Percentiles rank a stretch among this genome's conserved stretches.
phyloP scores from a whole-genome alignment of 1,140 invertebrate species.

The Ceratitis capitata region DNA sequence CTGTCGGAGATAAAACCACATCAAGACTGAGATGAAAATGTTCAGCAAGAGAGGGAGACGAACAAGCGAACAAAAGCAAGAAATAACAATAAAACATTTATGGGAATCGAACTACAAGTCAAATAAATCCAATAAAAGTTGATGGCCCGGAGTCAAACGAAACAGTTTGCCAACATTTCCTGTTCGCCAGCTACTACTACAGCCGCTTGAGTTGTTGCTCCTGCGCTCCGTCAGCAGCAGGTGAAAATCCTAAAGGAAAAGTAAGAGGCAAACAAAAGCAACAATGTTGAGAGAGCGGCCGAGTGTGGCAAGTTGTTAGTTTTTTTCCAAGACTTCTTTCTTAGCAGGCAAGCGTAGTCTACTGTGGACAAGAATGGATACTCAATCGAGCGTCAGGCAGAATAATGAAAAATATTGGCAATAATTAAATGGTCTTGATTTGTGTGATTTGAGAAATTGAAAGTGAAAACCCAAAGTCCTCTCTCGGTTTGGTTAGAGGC shows the following conservation, averaged over 20 bases:
- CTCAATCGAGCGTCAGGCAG: too few relatives aligned
- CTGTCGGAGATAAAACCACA: background rate
- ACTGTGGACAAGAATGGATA: too few relatives aligned
- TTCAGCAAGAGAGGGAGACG: background rate
- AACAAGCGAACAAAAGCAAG: background rate
- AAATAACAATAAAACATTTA: conserved; percentile 1
- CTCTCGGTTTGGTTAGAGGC: too few relatives aligned
- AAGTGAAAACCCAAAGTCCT: too few relatives aligned
- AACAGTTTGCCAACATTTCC: conserved; percentile 6
- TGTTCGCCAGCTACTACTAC: background rate
- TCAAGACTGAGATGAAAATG: background rate
- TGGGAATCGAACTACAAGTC: background rate
- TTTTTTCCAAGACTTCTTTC: too few relatives aligned
- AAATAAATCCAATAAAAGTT: conserved; percentile 28
- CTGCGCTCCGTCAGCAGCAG: background rate
- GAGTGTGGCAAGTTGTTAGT: too few relatives aligned
- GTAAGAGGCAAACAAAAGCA: background rate
- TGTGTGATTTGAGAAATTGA: too few relatives aligned
- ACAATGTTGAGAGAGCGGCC: too few relatives aligned
- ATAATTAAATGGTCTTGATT: too few relatives aligned
- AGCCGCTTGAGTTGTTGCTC: background rate
- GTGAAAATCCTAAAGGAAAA: background rate
- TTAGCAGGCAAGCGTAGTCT: too few relatives aligned
- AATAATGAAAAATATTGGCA: too few relatives aligned
- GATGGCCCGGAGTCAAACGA: background rate